Evolutionary conservation across 2,113 vertebrate genomes (phyloP), one percentile per base, ranked within the genome.

Genomic region (Taurulus bubalis): DNA sequence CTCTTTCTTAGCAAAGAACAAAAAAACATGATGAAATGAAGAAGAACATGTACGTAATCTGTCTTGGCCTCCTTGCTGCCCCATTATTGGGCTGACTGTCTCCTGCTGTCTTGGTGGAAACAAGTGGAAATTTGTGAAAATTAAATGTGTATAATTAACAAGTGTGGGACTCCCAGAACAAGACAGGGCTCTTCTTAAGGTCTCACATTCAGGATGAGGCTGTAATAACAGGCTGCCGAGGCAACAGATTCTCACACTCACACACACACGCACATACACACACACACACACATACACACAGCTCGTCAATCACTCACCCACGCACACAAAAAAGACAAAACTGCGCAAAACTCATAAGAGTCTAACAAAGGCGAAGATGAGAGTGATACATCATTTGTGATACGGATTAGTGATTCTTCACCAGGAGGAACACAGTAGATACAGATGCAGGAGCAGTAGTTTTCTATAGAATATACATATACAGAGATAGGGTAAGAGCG

Each of bases 401-500:
- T 32, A 72, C 53, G 53, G 2, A 53, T 74, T 83, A n/a, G 60
- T 79, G 67, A 84, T 71, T 85, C 66, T 75, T 77, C 64, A 78
- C 38, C 83, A 77, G 73, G 66, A 70, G 70, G 66, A 64, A 80
- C 82, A 91, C 73, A 89, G 70, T 55, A 82, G 80, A 81, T 49
- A 86, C 58, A 91, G 79, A 80, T 89, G 83, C 88, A 88, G 75
- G 58, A 77, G 28, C 77, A 77, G 65, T 56, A 42, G 53, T 55
- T 84, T 71, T 75, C 42, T 51, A 67, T 71, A 49, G 78, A 51
- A 85, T 14, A 75, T 79, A 90, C 89, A 87, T 74, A 77, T 85
- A 92, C 53, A 92, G 71, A 90, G 59, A 90, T 59, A 87, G 90
- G 89, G 83, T 85, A 72, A 89, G 87, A 93, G 94, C 94, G 75